Base-by-base conservation (phyloP, 2,888 invertebrate species). In the Plusia festucae region DNA sequence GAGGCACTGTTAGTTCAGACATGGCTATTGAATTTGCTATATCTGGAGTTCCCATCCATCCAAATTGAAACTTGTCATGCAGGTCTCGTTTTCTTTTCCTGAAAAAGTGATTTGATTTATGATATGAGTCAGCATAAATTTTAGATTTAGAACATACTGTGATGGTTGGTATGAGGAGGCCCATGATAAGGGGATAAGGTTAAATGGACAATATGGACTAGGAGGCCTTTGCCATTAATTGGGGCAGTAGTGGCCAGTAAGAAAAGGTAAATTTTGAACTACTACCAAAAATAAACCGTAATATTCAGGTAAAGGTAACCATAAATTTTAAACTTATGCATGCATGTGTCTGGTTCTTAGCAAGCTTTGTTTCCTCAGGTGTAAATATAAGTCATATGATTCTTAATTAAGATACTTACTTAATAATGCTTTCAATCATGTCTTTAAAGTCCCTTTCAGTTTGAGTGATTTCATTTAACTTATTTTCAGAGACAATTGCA, bases 1-100 rank as follows among this genome's bases (percentile, higher is more conserved):
- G 97, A 0, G 99, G 99, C 30, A 98, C 95, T 0, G 97, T 96
- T 78, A 98, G 91, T 73, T 97, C 96, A 70, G 97, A 97, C 98
- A 99, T 98, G 13, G 98, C 98, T 83, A 99, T 98, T 63, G 98
- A 98, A 93, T 99, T 99, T 13, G 98, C 98, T 73, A 99, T 95
- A 61, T 98, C 98, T 3, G 98, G 97, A 75, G 97, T 97, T 0
- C 98, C 98, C 90, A 98, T 97, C 99, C 99, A 99, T 46, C 99
- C 99, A 94, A 99, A 99, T 92, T 99, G 99, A 88, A 98, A 98
- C 78, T 96, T 92, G 90, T 96, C 96, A 85, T 98, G 98, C 82
- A 98, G 98, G 75, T 97, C 97, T 46, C 97, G 96, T 66, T 98
- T 96, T 87, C 87, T 88, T 72, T 89, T 89, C 70, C 95, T 94